Evolutionary conservation across 2,888 invertebrate genomes (phyloP).

Genomic region (Brenthis ino): DNA sequence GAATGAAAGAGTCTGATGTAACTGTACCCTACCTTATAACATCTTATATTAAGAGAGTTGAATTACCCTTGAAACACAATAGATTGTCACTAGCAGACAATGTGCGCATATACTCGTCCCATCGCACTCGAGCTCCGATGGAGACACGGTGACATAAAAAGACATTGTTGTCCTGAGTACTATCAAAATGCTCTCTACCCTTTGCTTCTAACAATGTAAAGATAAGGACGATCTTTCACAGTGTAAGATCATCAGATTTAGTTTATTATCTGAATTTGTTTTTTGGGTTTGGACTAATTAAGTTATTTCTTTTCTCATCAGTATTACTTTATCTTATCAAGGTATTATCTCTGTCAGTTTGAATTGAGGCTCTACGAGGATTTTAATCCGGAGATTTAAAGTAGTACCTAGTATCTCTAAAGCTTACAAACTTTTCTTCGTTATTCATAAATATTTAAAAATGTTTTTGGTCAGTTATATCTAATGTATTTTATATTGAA

Average conservation of each 20-base stretch:
- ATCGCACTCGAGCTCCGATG: constrained; percentile 42
- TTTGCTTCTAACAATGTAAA: constrained; percentile 32
- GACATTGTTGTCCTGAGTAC: constrained; percentile 54
- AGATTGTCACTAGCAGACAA: constrained; percentile 54
- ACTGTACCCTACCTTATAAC: constrained; percentile 32
- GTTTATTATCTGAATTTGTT: constrained; percentile 7
- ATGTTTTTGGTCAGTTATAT: too few species aligned
- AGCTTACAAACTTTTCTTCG: too few species aligned
- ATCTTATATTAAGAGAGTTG: constrained; percentile 38
- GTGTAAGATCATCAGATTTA: constrained; percentile 1
- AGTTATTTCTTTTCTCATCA: background rate
- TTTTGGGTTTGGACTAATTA: background rate
- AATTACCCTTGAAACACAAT: constrained; percentile 55
- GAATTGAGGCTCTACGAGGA: too few species aligned
- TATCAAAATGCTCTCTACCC: constrained; percentile 40
- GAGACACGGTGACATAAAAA: constrained; percentile 53
- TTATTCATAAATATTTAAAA: too few species aligned
- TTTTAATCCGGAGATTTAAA: too few species aligned
- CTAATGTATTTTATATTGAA: too few species aligned
- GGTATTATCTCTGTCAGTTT: background rate
- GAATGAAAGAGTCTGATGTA: constrained; percentile 22
- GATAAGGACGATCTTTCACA: constrained; percentile 24
- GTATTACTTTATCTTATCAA: constrained; percentile 9
- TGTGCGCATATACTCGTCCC: constrained; percentile 35
- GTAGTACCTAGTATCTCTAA: too few species aligned